phyloP scores from a whole-genome alignment of 1,140 invertebrate genomes.

The Ceratina australensis region DNA sequence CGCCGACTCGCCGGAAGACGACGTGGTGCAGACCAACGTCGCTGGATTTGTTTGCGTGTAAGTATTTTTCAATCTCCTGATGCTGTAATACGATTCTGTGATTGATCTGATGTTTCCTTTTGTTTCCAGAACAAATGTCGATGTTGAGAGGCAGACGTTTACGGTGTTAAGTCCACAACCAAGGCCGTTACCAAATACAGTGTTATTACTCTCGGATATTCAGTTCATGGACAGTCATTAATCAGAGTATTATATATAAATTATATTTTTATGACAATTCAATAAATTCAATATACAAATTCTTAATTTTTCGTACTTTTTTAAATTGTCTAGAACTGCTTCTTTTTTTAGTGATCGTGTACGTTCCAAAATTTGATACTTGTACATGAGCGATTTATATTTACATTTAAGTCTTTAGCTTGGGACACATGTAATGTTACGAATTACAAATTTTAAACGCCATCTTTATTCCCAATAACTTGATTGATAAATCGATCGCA shows the following conservation, averaged over 20 bases:
- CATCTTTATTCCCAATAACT: too few relatives aligned
- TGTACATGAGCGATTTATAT: too few relatives aligned
- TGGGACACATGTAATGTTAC: too few relatives aligned
- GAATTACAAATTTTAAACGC: too few relatives aligned
- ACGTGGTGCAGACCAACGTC: constrained; percentile 93
- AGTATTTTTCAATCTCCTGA: not conserved
- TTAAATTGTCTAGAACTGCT: too few relatives aligned
- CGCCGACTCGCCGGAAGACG: constrained; percentile 86
- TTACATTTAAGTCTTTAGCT: too few relatives aligned
- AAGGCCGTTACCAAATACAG: constrained; percentile 91
- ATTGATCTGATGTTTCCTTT: constrained; percentile 36
- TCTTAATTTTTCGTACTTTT: too few relatives aligned
- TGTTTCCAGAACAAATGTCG: constrained; percentile 90
- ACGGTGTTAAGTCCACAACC: constrained; percentile 96
- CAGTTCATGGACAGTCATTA: constrained; percentile 94
- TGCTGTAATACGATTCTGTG: constrained; percentile 14
- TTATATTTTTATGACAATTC: not conserved
- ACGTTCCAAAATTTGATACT: too few relatives aligned
- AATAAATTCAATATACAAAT: too few relatives aligned
- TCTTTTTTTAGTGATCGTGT: too few relatives aligned
- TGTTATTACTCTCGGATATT: constrained; percentile 89
- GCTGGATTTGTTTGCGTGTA: constrained; percentile 97
- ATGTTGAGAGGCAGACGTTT: constrained; percentile 91
- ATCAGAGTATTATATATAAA: constrained; percentile 35
- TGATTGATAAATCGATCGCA: constrained; percentile 8